Percentiles rank a stretch among this genome's conserved stretches.
Conservation (phyloP, 2,888 invertebrate species). For the Cryptosula pallasiana region DNA sequence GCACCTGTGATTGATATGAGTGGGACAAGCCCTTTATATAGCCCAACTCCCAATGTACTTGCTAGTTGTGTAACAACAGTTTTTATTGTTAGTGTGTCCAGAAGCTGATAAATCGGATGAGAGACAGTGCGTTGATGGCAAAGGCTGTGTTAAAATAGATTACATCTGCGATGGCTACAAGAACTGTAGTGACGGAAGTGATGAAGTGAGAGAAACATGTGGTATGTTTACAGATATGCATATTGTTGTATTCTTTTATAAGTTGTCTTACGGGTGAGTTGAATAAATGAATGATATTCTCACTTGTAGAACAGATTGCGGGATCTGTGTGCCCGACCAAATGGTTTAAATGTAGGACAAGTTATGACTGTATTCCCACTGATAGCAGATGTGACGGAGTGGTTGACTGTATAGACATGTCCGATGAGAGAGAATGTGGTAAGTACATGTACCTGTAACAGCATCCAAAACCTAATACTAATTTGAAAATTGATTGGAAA, state of each 20-base stretch:
- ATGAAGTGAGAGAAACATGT: constrained; percentile 4
- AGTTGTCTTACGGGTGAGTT: not conserved
- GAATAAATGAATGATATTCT: not conserved
- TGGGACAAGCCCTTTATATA: too few species aligned
- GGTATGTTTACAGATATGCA: not conserved
- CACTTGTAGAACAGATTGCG: not conserved
- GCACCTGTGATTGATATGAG: too few species aligned
- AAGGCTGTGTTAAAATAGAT: not conserved
- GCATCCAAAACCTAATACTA: too few species aligned
- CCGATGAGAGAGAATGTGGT: constrained; percentile 19
- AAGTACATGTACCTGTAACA: too few species aligned
- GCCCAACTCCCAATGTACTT: too few species aligned
- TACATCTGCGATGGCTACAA: not conserved
- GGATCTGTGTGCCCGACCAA: not conserved
- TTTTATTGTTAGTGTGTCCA: not conserved
- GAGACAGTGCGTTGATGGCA: not conserved
- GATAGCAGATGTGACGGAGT: not conserved
- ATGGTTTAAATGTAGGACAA: constrained; percentile 10
- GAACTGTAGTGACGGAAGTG: not conserved
- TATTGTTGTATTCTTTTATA: not conserved
- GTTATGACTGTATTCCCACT: not conserved
- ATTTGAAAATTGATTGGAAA: too few species aligned
- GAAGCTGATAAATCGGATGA: not conserved
- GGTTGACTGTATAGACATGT: not conserved
- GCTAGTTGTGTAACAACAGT: too few species aligned